Base-by-base conservation (phyloP, 1,140 invertebrate species). In the Rhyzopertha dominica region DNA sequence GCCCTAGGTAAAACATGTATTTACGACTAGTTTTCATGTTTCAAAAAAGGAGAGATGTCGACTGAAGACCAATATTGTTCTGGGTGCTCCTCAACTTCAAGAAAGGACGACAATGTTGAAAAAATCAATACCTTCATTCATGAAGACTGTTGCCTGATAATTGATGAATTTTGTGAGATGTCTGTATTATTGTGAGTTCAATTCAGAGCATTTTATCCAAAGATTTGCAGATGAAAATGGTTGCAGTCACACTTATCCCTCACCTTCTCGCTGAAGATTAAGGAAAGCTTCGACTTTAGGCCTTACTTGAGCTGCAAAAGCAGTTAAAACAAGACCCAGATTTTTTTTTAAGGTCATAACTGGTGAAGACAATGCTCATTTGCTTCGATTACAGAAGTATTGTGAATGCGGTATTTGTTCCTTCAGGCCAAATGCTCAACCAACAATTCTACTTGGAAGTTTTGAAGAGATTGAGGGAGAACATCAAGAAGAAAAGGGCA, bases 321-420 rank as follows among this genome's bases (percentile, higher is more conserved):
- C n/a, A 47, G 45, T 14, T 45, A 9, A 32, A 47, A 43, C 14
- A 43, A 13, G 45, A 47, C 23, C 28, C 23, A 61, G 62, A n/a
- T n/a, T n/a, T n/a, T 49, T 51, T 23, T 7, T 10, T 12, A 12
- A 37, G 31, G 36, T 47, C 8, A 49, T 57, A 12, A 55, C 54
- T 34, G 47, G 49, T 51, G 47, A 47, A 47, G 22, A 18, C 45
- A 24, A 49, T 48, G 22, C 26, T 48, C 28, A 23, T 47, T 41
- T 28, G 41, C 19, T 35, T 34, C 14, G 34, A 39, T 26, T 24
- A 23, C 2, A 9, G 16, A 40, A 9, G 16, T 44, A n/a, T 23
- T n/a, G 10, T 5, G 5, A 5, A 12, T 42, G 5, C 16, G n/a
- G n/a, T n/a, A n/a, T n/a, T n/a, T n/a, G 18, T 26, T 29, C 23